Base-by-base conservation (phyloP, 1,140 invertebrate species). In the Drosophila bifasciata region DNA sequence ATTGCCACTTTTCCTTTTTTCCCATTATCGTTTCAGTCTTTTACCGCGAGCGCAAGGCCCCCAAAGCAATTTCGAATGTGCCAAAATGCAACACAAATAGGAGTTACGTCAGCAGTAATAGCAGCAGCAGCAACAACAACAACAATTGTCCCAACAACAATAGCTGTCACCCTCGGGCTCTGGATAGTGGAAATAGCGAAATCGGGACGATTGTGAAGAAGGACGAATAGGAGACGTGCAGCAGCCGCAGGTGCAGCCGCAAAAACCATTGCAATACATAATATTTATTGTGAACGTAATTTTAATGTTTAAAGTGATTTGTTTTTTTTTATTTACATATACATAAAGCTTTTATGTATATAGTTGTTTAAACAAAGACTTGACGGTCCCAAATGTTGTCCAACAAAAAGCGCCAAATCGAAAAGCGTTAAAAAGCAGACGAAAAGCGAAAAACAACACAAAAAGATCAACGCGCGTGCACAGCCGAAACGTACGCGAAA, bases 251-350 rank as follows among this genome's bases (percentile, higher is more conserved):
- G 48, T 19, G 36, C 43, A 61, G 53, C 55, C 59, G 25, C 40
- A 59, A 45, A 25, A 79, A 84, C 21, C 79, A 72, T 52, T 70
- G 80, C 81, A 85, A 85, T 85, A 85, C 64, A 64, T 80, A 68
- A 85, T 85, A 85, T 85, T 80, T 76, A 84, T 76, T 85, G 61
- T 76, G 71, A 59, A 72, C 32, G 49, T 75, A 69, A 62, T 85
- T 59, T 76, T 80, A 75, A 68, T 68, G 57, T 61, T 70, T 86
- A 59, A 68, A 55, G 44, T 86, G 64, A 76, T 73, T 85, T 85
- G 61, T 85, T 56, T 86, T 76, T 77, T 77, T 79, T 78, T 83
- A 59, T 40, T 17, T 17, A 49, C 28, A 13, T 28, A 58, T 58
- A 25, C 44, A 32, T 23, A 50, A 59, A 3, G 13, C 13, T 5